phyloP scores from a whole-genome alignment of 2,888 invertebrate species.

The Ctenicera cuprea region DNA sequence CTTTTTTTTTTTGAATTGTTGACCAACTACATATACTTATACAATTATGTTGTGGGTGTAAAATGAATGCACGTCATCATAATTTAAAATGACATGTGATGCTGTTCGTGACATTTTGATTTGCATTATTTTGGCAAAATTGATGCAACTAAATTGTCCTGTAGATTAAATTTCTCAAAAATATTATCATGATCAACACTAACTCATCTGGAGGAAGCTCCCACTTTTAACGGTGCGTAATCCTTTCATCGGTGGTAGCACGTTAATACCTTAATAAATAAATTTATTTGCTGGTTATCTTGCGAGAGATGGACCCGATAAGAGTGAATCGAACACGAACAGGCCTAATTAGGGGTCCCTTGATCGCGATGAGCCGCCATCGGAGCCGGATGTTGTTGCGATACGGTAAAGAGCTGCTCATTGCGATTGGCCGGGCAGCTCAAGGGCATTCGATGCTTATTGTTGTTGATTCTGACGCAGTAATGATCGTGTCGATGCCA shows the following conservation, averaged over 20 bases:
- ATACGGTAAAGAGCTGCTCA: constrained; percentile 42
- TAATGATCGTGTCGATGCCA: constrained; percentile 42
- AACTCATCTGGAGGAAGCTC: too few species aligned
- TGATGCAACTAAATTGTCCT: too few species aligned
- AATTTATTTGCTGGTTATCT: constrained; percentile 17
- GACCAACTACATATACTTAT: too few species aligned
- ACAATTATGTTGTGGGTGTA: too few species aligned
- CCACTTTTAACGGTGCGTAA: too few species aligned
- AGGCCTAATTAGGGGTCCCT: constrained; percentile 40
- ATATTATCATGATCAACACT: too few species aligned
- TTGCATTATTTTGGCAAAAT: too few species aligned
- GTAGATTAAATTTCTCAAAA: too few species aligned
- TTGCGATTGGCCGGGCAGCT: constrained; percentile 43
- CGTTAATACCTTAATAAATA: constrained; percentile 10
- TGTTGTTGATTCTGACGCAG: constrained; percentile 38
- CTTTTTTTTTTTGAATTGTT: too few species aligned
- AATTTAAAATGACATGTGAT: too few species aligned
- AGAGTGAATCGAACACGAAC: constrained; percentile 36
- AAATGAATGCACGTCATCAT: too few species aligned
- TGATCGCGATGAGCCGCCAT: constrained; percentile 38
- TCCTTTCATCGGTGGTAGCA: neutral
- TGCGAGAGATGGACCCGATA: constrained; percentile 13
- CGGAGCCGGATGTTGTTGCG: constrained; percentile 42
- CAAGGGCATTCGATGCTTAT: constrained; percentile 46
- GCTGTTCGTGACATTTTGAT: too few species aligned